These are phyloP conservation scores for Cataglyphis hispanica DNA, from an alignment of 1,140 invertebrate species.

Conservation along the genomic window DNA sequence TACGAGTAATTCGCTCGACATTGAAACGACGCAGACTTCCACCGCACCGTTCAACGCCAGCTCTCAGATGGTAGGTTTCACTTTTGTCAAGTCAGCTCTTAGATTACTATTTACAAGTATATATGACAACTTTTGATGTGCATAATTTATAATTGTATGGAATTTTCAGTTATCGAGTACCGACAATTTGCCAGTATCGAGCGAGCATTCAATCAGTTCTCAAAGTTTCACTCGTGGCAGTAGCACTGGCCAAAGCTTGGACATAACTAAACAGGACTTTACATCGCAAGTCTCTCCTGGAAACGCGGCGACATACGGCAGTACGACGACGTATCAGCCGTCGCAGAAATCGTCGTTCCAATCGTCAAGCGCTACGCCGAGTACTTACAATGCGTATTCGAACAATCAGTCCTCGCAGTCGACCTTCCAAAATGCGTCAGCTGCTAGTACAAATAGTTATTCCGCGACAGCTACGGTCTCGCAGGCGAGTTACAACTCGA, in stretches of 20 bases:
- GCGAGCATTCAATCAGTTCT: conserved; percentile 80
- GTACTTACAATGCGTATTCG: conserved; percentile 82
- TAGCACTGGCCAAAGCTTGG: conserved; percentile 76
- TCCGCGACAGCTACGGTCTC: conserved; percentile 81
- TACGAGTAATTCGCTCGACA: conserved; percentile 81
- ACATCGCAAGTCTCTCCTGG: conserved; percentile 81
- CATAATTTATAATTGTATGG: neutral
- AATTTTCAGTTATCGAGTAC: conserved; percentile 77
- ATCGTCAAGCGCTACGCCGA: conserved; percentile 78
- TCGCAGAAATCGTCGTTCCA: conserved; percentile 83
- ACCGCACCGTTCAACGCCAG: conserved; percentile 80
- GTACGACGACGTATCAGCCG: conserved; percentile 78
- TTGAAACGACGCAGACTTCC: conserved; percentile 81
- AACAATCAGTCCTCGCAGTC: conserved; percentile 80
- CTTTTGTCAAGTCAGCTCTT: neutral
- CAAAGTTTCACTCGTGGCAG: conserved; percentile 79
- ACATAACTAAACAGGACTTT: conserved; percentile 82
- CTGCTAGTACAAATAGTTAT: conserved; percentile 82
- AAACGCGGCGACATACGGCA: conserved; percentile 79
- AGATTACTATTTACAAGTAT: neutral
- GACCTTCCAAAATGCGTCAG: conserved; percentile 80
- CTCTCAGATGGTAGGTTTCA: conserved; percentile 80
- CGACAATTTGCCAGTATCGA: conserved; percentile 79
- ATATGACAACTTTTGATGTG: neutral
- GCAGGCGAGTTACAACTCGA: conserved; percentile 81